Evolutionary conservation across 2,797 vertebrate genomes (phyloP).

Genomic region (Alauda arvensis): DNA sequence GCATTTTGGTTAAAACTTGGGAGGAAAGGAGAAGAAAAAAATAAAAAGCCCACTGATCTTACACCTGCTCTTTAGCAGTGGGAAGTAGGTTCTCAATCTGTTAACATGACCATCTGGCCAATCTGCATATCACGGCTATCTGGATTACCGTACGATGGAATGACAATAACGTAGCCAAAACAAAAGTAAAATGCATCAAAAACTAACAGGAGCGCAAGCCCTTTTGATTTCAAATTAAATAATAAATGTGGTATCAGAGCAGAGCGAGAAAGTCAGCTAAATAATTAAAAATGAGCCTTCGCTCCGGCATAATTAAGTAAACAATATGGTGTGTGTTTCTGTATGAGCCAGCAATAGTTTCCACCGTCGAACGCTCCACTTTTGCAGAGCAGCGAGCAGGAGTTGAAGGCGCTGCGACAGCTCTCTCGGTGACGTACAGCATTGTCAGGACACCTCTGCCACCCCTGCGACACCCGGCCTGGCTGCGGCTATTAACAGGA

Average conservation of each 20-base stretch:
- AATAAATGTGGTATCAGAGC: slow-evolving; percentile 21
- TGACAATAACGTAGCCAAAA: slow-evolving; percentile 70
- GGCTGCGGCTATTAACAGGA: slow-evolving; percentile 31
- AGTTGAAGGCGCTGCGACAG: not conserved
- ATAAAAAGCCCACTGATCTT: slow-evolving; percentile 64
- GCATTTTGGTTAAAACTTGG: slow-evolving; percentile 53
- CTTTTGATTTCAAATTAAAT: slow-evolving; percentile 61
- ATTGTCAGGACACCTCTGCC: slow-evolving; percentile 22
- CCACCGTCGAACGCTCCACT: not conserved
- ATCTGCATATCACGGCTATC: slow-evolving; percentile 74
- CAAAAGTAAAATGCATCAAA: slow-evolving; percentile 66
- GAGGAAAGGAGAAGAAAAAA: slow-evolving; percentile 22
- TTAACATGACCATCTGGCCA: slow-evolving; percentile 79
- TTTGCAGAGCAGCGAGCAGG: not conserved
- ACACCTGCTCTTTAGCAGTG: slow-evolving; percentile 79
- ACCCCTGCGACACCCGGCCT: not conserved
- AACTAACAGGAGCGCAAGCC: slow-evolving; percentile 12
- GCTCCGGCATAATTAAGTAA: slow-evolving; percentile 27
- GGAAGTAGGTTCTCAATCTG: slow-evolving; percentile 78
- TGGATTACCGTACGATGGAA: slow-evolving; percentile 73
- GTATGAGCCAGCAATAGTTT: slow-evolving; percentile 3
- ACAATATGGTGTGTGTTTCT: slow-evolving; percentile 39
- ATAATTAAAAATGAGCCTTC: slow-evolving; percentile 51
- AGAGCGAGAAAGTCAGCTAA: slow-evolving; percentile 44
- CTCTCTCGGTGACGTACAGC: slow-evolving; percentile 12